Percentiles rank a stretch among this genome's conserved stretches.
phyloP scores from a whole-genome alignment of 2,888 invertebrate species.

The Dryobota labecula region DNA sequence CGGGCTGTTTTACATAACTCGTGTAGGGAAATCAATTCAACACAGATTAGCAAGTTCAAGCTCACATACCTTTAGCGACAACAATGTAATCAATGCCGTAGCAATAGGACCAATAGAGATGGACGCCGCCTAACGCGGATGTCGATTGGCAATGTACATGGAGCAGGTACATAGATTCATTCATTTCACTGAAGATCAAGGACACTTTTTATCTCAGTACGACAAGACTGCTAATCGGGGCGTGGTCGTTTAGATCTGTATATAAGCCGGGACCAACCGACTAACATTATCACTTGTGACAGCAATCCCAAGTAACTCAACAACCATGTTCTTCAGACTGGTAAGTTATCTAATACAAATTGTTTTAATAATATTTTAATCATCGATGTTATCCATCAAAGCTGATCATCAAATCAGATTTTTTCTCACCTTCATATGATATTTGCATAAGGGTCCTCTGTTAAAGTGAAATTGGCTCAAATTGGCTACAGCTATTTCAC shows the following conservation, averaged over 20 bases:
- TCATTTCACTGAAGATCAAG: conserved; percentile 87
- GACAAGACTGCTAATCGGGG: conserved; percentile 77
- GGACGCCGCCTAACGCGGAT: conserved; percentile 76
- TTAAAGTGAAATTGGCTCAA: neutral
- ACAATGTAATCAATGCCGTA: conserved; percentile 47
- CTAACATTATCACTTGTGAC: conserved; percentile 84
- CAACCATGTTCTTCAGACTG: conserved; percentile 87
- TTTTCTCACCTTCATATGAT: neutral
- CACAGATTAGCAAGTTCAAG: conserved; percentile 31
- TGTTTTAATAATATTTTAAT: conserved; percentile 5
- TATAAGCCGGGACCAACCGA: conserved; percentile 78
- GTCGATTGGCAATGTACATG: conserved; percentile 73
- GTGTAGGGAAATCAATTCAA: conserved; percentile 33
- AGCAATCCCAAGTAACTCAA: conserved; percentile 78
- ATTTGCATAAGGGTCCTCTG: neutral
- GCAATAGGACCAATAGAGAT: conserved; percentile 39
- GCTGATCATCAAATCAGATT: neutral
- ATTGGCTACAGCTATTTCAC: neutral
- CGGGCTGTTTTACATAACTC: conserved; percentile 22
- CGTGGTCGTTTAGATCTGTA: conserved; percentile 82
- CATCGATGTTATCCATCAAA: neutral
- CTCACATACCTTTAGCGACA: conserved; percentile 9
- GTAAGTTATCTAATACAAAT: conserved; percentile 76
- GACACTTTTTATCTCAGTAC: conserved; percentile 83
- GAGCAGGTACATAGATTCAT: conserved; percentile 75